A percentile compares a stretch with the other conserved stretches of the same genome.
Conservation (phyloP, 53 echinoderm and acorn worm genomes). For the Stichopus horrens region DNA sequence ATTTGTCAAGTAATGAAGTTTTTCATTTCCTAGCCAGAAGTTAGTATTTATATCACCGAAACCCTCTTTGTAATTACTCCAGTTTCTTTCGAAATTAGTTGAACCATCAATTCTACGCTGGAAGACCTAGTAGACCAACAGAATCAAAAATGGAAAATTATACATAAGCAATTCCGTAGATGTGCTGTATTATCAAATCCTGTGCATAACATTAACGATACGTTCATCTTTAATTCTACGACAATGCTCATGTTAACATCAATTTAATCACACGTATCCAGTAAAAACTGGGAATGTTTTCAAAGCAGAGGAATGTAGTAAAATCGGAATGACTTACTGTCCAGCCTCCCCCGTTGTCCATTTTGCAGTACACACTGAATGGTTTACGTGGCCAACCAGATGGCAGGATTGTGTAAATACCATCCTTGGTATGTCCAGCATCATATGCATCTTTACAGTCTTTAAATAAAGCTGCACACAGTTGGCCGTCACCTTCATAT, state of each 20-base stretch:
- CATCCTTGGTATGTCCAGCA: not conserved
- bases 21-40: not conserved
- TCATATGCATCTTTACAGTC: not conserved
- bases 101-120: not conserved
- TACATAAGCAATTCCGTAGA: not conserved
- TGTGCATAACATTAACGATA: too few relatives aligned
- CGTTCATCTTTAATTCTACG: too few relatives aligned
- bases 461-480: not conserved
- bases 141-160: not conserved
- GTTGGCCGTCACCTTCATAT: not conserved
- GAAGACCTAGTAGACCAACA: not conserved
- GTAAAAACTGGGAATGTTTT: not conserved
- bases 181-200: not conserved
- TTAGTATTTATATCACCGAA: not conserved
- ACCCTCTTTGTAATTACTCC: not conserved
- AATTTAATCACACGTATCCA: too few relatives aligned
- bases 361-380: not conserved
- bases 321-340: not conserved
- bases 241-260: too few relatives aligned
- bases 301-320: not conserved
- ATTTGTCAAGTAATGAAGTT: not conserved
- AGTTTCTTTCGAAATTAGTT: not conserved
- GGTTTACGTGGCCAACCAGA: not conserved
- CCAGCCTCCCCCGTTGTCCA: not conserved
- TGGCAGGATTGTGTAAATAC: conserved; percentile 4